Evolutionary conservation across 2,888 invertebrate genomes (phyloP).

Genomic region (Tuberolachnus salignus): DNA sequence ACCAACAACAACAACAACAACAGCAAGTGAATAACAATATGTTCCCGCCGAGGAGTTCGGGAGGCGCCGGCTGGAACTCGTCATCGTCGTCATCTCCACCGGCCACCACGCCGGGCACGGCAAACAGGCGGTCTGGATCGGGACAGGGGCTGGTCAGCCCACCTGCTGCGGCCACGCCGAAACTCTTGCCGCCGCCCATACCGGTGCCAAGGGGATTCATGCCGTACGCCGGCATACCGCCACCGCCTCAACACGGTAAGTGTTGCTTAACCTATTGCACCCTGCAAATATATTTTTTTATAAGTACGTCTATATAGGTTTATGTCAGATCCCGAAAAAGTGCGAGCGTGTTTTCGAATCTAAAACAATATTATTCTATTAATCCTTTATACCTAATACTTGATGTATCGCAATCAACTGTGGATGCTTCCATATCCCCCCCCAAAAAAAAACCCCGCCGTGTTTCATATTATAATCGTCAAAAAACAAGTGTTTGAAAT

Average conservation of each 20-base stretch:
- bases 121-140: constrained; percentile 58
- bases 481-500: too few relatives aligned
- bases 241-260: constrained; percentile 62
- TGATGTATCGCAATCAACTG: too few relatives aligned
- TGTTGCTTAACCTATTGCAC: background rate
- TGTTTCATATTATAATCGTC: too few relatives aligned
- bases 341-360: too few relatives aligned
- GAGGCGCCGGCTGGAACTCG: constrained; percentile 61
- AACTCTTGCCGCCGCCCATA: constrained; percentile 68
- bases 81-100: constrained; percentile 62
- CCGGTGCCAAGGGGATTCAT: constrained; percentile 69
- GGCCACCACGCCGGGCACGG: constrained; percentile 62
- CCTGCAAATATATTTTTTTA: too few relatives aligned
- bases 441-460: too few relatives aligned
- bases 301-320: too few relatives aligned
- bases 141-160: constrained; percentile 64
- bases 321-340: too few relatives aligned
- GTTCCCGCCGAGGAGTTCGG: constrained; percentile 57
- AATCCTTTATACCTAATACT: too few relatives aligned
- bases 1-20: constrained; percentile 46
- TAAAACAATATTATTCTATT: too few relatives aligned
- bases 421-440: too few relatives aligned
- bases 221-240: constrained; percentile 67
- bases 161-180: constrained; percentile 67
- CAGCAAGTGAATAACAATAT: constrained; percentile 59